phyloP scores from a whole-genome alignment of 2,797 vertebrate species.

The Prionace glauca region DNA sequence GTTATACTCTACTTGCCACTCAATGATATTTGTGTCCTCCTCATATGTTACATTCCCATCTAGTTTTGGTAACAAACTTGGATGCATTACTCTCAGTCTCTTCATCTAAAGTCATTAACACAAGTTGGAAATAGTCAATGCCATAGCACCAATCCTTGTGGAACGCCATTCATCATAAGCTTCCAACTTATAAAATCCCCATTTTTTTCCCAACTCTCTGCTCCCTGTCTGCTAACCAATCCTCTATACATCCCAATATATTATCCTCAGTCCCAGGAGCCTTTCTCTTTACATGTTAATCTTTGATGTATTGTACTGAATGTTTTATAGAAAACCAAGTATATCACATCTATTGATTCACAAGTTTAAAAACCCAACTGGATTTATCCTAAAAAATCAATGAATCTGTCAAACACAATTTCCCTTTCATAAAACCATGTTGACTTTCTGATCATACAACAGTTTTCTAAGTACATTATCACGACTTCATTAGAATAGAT shows the following conservation, averaged over 20 bases:
- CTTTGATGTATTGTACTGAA: neutral
- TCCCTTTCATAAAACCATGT: no score
- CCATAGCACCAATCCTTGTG: neutral
- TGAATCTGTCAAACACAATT: no score
- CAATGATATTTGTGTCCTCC: no score
- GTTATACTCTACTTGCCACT: neutral
- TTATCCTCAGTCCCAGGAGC: no score
- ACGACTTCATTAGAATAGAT: no score
- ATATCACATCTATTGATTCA: no score
- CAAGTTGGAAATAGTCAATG: neutral
- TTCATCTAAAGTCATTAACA: neutral
- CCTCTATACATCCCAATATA: no score
- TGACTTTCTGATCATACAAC: no score
- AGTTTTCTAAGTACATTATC: neutral
- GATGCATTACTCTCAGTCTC: neutral
- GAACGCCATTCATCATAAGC: neutral
- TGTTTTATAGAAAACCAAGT: no score
- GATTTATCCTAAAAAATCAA: no score
- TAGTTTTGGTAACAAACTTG: neutral
- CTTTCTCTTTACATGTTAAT: neutral
- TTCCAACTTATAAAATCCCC: neutral
- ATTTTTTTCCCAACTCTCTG: neutral
- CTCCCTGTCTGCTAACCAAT: neutral
- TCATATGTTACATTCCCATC: neutral
- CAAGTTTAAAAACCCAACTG: no score